Conservation (phyloP, 1,140 invertebrate genomes). For the Melanaphis sacchari region DNA sequence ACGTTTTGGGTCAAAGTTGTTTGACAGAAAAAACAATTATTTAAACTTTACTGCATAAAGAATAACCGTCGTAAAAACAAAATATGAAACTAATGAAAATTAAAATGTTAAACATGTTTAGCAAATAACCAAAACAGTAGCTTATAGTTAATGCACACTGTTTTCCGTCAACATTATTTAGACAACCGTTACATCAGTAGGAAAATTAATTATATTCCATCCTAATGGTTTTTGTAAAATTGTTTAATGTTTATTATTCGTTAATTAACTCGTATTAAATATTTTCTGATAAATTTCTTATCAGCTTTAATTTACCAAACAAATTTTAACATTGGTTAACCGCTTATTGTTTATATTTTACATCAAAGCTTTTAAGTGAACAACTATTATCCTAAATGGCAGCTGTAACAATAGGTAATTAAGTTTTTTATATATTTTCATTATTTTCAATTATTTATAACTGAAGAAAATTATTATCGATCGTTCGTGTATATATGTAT, state of each 20-base stretch:
- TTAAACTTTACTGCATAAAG: neutral
- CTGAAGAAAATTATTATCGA: neutral
- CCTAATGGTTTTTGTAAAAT: neutral
- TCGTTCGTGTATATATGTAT: neutral
- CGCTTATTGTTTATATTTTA: neutral
- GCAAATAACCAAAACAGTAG: neutral
- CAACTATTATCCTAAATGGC: neutral
- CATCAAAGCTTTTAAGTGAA: neutral
- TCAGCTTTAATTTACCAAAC: neutral
- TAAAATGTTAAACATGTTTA: neutral
- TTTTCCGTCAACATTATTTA: neutral
- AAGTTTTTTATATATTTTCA: neutral
- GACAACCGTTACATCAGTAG: neutral
- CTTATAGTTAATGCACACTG: neutral
- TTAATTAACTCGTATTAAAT: neutral
- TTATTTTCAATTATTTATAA: neutral
- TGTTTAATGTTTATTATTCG: neutral
- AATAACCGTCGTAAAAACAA: neutral
- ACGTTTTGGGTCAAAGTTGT: neutral
- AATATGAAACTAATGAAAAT: neutral
- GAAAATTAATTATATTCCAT: neutral
- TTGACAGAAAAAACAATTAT: conserved; percentile 20
- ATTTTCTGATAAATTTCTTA: neutral
- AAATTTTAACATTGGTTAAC: neutral
- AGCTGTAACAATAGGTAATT: neutral